phyloP scores from a whole-genome alignment of 2,113 vertebrate genomes.

The Accipiter virgatus region DNA sequence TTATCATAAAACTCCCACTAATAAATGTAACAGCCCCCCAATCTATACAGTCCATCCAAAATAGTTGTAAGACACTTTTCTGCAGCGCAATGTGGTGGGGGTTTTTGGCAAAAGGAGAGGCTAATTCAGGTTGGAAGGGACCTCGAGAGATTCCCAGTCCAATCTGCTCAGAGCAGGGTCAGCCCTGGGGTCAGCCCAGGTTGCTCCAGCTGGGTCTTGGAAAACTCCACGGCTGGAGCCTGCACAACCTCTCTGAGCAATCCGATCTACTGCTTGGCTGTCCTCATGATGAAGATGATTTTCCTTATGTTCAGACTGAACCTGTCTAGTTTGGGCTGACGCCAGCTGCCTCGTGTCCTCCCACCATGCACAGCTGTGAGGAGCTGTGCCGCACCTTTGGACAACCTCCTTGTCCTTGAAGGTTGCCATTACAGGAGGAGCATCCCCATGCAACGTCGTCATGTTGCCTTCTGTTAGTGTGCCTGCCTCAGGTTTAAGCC shows the following conservation, averaged over 20 bases:
- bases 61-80: background rate
- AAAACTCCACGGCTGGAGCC: background rate
- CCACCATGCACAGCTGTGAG: background rate
- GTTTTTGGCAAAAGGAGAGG: background rate
- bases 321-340: background rate
- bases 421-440: background rate
- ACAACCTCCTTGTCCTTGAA: background rate
- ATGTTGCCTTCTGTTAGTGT: background rate
- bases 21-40: background rate
- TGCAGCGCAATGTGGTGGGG: background rate
- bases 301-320: background rate
- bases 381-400: background rate
- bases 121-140: background rate
- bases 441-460: fast-evolving
- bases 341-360: background rate
- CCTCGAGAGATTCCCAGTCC: background rate
- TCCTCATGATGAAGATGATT: background rate
- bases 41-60: background rate
- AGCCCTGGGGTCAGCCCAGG: background rate
- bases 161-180: background rate
- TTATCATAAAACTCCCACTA: background rate
- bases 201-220: background rate
- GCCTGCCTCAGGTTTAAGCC: background rate
- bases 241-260: background rate
- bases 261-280: background rate